Conservation (phyloP, 2,113 vertebrate species). For the Lichenostomus cassidix region DNA sequence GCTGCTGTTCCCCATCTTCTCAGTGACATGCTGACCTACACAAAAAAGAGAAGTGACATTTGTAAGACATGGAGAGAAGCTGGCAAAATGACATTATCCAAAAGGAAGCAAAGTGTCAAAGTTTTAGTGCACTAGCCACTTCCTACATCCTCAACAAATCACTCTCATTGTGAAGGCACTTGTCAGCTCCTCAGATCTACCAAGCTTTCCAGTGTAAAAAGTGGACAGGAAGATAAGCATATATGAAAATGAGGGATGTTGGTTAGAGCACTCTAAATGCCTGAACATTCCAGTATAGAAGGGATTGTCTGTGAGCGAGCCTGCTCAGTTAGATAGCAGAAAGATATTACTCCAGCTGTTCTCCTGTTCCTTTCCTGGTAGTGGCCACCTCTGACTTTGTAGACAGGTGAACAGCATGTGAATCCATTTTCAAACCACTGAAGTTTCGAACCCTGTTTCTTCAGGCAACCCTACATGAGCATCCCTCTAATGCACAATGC, state of each 20-base stretch:
- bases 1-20: not conserved
- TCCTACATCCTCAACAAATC: not conserved
- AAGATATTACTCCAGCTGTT: not conserved
- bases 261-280: not conserved
- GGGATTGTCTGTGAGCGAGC: not conserved
- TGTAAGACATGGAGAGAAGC: not conserved
- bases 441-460: not conserved
- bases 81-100: not conserved
- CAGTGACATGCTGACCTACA: not conserved
- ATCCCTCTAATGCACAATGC: not conserved
- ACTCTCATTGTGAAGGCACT: not conserved
- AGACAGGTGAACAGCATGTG: not conserved
- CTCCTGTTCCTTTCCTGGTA: not conserved
- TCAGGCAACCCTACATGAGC: rapidly evolving
- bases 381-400: not conserved
- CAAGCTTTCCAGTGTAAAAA: not conserved
- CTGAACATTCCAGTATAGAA: not conserved
- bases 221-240: not conserved
- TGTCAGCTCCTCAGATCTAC: not conserved
- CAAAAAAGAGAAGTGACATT: not conserved
- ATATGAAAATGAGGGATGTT: not conserved
- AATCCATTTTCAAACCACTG: not conserved
- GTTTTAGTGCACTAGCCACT: not conserved
- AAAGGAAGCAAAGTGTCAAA: not conserved
- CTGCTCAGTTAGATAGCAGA: not conserved